These are phyloP conservation scores for Brenthis daphne DNA, from an alignment of 2,888 invertebrate genomes.

Conservation along the genomic window DNA sequence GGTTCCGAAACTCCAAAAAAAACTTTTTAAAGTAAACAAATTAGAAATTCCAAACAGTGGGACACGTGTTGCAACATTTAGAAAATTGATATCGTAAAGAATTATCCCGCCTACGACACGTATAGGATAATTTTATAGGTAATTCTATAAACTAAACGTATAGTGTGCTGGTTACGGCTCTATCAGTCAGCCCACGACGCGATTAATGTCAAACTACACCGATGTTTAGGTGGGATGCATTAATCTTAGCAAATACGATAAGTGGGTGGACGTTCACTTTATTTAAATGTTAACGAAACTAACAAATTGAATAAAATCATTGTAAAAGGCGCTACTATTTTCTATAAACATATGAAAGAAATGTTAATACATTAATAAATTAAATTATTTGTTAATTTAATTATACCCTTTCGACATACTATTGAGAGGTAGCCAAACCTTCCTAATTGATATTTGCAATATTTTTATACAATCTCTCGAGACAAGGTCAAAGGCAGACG, in stretches of 20 bases:
- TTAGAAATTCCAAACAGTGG: neutral
- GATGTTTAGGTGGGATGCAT: slow-evolving; percentile 31
- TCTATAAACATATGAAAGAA: slow-evolving; percentile 6
- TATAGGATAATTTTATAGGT: slow-evolving; percentile 22
- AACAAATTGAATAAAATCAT: slow-evolving; percentile 14
- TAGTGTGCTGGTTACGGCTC: slow-evolving; percentile 27
- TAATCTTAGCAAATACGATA: slow-evolving; percentile 32
- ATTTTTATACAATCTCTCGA: slow-evolving; percentile 55
- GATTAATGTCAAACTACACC: slow-evolving; percentile 38
- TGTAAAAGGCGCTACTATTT: slow-evolving; percentile 5
- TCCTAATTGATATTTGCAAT: slow-evolving; percentile 50
- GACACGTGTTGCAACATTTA: neutral
- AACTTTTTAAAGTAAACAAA: too few species aligned
- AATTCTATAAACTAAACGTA: slow-evolving; percentile 21
- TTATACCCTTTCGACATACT: slow-evolving; percentile 8
- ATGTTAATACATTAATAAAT: neutral
- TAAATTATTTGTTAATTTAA: neutral
- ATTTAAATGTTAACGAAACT: slow-evolving; percentile 26
- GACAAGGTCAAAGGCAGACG: slow-evolving; percentile 78
- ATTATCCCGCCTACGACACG: neutral
- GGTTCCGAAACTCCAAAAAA: too few species aligned
- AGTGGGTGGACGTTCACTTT: slow-evolving; percentile 35
- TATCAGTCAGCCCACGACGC: slow-evolving; percentile 33
- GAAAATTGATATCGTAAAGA: slow-evolving; percentile 3
- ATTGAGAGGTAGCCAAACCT: slow-evolving; percentile 21